These are phyloP conservation scores for Microplitis demolitor DNA, from an alignment of 1,140 invertebrate genomes.

Conservation along the genomic window DNA sequence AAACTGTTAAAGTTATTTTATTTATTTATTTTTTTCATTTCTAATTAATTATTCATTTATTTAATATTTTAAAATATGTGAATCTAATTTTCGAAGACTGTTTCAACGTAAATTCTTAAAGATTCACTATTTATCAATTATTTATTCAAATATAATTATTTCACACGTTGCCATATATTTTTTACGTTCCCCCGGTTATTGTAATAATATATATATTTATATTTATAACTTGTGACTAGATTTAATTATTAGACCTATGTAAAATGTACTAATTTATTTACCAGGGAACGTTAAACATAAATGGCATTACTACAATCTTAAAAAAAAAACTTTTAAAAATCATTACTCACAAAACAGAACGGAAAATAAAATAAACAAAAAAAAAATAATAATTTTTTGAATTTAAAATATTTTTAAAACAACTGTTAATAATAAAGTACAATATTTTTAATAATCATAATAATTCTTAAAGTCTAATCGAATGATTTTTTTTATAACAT, in stretches of 20 bases:
- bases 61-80: background rate
- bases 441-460: background rate
- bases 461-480: background rate
- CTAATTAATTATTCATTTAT: slow-evolving; percentile 14
- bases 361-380: background rate
- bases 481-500: background rate
- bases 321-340: too few relatives aligned
- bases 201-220: background rate
- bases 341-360: too few relatives aligned
- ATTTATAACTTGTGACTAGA: slow-evolving; percentile 30
- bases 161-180: too few relatives aligned
- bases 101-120: too few relatives aligned
- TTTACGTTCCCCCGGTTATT: background rate
- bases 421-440: background rate
- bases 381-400: background rate
- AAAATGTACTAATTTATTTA: background rate
- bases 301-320: background rate
- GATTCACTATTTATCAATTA: too few relatives aligned
- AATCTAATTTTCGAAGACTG: too few relatives aligned
- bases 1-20: background rate
- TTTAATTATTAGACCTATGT: slow-evolving; percentile 27
- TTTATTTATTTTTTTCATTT: background rate
- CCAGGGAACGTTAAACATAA: slow-evolving; percentile 20
- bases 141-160: too few relatives aligned
- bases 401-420: background rate